Evolutionary conservation across 2,797 vertebrate genomes (phyloP).

Genomic region (Manis pentadactyla): DNA sequence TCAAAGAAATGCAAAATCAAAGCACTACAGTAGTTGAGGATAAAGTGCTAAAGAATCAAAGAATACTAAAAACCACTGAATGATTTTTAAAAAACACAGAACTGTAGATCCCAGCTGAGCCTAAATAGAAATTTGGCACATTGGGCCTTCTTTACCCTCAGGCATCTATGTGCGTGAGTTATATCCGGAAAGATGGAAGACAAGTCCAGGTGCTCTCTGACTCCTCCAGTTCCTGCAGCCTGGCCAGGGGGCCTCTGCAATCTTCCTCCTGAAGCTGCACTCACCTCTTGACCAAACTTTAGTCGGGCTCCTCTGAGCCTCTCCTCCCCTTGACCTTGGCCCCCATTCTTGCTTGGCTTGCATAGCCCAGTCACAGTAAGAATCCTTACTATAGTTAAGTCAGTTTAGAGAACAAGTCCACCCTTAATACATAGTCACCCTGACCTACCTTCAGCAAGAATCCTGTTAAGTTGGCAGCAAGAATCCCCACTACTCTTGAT

Average conservation of each 20-base stretch:
- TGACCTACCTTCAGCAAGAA: background rate
- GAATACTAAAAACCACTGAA: background rate
- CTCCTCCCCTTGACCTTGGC: background rate
- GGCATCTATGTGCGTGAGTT: background rate
- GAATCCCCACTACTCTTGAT: background rate
- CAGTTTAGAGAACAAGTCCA: background rate
- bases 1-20: conserved; percentile 62
- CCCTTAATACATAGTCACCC: background rate
- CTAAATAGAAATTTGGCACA: background rate
- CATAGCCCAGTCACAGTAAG: background rate
- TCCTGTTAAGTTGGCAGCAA: background rate
- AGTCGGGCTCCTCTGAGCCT: background rate
- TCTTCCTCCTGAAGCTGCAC: background rate
- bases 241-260: fast-evolving
- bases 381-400: background rate
- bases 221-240: too few species aligned
- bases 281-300: background rate
- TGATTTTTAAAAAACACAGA: background rate
- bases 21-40: background rate
- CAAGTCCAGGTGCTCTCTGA: background rate
- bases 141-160: background rate
- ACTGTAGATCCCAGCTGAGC: conserved; percentile 37
- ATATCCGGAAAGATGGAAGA: background rate
- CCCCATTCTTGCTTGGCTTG: background rate
- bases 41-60: conserved; percentile 41